These are phyloP conservation scores for Aphaenogaster ashmeadi DNA, from an alignment of 1,140 invertebrate species.

Conservation along the genomic window DNA sequence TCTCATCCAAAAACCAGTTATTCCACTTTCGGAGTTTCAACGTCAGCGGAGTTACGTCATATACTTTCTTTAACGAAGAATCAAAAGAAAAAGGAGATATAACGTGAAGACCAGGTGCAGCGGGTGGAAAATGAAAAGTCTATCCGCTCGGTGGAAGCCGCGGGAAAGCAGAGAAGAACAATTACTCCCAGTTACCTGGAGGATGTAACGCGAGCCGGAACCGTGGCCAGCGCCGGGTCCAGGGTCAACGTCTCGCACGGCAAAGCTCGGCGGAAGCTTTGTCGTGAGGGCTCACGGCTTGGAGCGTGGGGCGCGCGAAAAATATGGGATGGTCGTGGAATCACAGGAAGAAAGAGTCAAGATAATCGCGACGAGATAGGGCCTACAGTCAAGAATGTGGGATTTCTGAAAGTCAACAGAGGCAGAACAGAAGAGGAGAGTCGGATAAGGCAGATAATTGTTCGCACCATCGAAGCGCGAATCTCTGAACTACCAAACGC, in stretches of 20 bases:
- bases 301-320: slow-evolving; percentile 40
- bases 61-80: not conserved
- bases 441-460: slow-evolving; percentile 31
- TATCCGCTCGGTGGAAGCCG: slow-evolving; percentile 57
- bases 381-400: slow-evolving; percentile 28
- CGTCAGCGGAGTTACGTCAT: not conserved
- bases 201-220: slow-evolving; percentile 76
- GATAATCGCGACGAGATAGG: slow-evolving; percentile 74
- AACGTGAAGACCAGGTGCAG: slow-evolving; percentile 22
- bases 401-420: slow-evolving; percentile 19
- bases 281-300: slow-evolving; percentile 40
- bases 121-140: slow-evolving; percentile 74
- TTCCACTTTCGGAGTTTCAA: slow-evolving; percentile 1
- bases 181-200: slow-evolving; percentile 68
- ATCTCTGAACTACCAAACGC: slow-evolving; percentile 24
- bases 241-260: slow-evolving; percentile 56
- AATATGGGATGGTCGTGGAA: slow-evolving; percentile 87
- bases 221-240: slow-evolving; percentile 41
- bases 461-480: not conserved
- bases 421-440: slow-evolving; percentile 3
- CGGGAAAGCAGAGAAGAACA: slow-evolving; percentile 68
- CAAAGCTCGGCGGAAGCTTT: slow-evolving; percentile 44
- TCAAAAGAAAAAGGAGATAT: slow-evolving; percentile 14
- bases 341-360: slow-evolving; percentile 85
- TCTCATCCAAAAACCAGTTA: slow-evolving; percentile 21